Evolutionary conservation across 2,113 vertebrate species (phyloP).

Genomic region (Sinocyclocheilus anshuiensis): DNA sequence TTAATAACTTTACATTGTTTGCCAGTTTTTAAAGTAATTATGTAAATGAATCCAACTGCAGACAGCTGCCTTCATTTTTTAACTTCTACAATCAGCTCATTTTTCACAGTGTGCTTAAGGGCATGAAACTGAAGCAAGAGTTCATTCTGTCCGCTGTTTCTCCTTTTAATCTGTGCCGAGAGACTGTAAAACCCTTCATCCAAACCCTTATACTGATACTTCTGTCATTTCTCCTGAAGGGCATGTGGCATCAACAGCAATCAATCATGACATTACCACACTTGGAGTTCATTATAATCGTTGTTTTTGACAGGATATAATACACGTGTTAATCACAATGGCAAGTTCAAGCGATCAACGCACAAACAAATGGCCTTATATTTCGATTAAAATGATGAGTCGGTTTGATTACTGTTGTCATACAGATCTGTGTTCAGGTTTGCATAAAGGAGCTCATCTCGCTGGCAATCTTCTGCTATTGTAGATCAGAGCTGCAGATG

Average conservation of each 20-base stretch:
- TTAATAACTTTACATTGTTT: not conserved
- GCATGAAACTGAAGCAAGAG: not conserved
- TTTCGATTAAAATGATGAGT: not conserved
- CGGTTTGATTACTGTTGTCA: not conserved
- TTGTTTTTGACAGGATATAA: not conserved
- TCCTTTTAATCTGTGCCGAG: not conserved
- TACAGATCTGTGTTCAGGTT: not conserved
- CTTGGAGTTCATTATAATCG: not conserved
- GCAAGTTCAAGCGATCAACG: not conserved
- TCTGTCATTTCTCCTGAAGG: constrained; percentile 4
- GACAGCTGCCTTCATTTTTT: not conserved
- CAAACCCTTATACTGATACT: not conserved
- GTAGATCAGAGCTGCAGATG: constrained; percentile 40
- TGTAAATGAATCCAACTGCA: not conserved
- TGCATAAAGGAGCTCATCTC: constrained; percentile 8
- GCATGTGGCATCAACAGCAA: not conserved
- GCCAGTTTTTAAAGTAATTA: constrained; percentile 1
- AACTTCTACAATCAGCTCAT: not conserved
- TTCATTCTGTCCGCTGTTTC: not conserved
- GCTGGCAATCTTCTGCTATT: constrained; percentile 8
- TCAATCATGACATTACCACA: not conserved
- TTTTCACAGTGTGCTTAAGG: not conserved
- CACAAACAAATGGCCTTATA: not conserved
- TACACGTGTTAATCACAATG: not conserved
- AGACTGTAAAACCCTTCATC: not conserved